A percentile compares a stretch with the other conserved stretches of the same genome.
phyloP scores from a whole-genome alignment of 2,113 vertebrate genomes.

The Piprites chloris region DNA sequence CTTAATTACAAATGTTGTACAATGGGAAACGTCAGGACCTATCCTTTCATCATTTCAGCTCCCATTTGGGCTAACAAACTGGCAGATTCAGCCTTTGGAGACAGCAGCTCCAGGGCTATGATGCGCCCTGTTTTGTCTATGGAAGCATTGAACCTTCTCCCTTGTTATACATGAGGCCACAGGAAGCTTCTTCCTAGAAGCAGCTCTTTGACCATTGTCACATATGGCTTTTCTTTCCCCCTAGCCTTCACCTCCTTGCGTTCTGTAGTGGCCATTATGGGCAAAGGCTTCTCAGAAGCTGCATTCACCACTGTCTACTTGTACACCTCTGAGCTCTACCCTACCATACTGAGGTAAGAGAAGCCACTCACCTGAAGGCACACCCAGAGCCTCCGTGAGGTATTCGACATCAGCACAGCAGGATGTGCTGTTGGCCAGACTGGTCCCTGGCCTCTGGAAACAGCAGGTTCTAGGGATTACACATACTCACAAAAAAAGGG shows the following conservation, averaged over 20 bases:
- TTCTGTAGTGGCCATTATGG: slow-evolving; percentile 73
- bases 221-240: neutral
- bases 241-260: slow-evolving; percentile 66
- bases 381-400: neutral
- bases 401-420: neutral
- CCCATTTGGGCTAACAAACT: neutral
- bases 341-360: slow-evolving; percentile 85
- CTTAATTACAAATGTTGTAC: neutral
- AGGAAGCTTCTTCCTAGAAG: neutral
- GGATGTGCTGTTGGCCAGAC: neutral
- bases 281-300: slow-evolving; percentile 81
- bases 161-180: neutral
- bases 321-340: slow-evolving; percentile 85
- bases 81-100: neutral
- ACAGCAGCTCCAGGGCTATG: neutral
- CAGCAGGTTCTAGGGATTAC: neutral
- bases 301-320: slow-evolving; percentile 79
- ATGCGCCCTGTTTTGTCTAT: neutral
- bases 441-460: neutral
- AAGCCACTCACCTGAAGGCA: neutral
- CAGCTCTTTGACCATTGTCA: neutral
- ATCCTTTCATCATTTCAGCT: neutral
- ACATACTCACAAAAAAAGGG: neutral
- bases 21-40: neutral
- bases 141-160: neutral